A percentile compares a stretch with the other conserved stretches of the same genome.
Evolutionary conservation across 2,888 invertebrate species (phyloP).

Genomic region (Tenthredo mesomela): DNA sequence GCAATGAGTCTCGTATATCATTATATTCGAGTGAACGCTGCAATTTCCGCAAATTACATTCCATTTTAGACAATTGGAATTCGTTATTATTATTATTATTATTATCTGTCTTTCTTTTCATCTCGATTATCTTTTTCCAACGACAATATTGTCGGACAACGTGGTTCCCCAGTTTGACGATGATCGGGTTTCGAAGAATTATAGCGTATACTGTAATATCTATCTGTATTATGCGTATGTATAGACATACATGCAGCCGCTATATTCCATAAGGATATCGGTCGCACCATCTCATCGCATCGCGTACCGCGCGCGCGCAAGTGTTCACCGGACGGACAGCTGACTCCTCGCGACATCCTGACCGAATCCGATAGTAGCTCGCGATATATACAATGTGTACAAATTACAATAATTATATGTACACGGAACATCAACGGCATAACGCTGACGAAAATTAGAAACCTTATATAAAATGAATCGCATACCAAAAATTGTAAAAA

Average conservation of each 20-base stretch:
- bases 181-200: background rate
- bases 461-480: too few relatives aligned
- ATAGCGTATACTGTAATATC: background rate
- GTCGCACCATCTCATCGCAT: background rate
- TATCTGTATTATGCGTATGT: background rate
- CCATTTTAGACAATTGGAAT: background rate
- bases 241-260: background rate
- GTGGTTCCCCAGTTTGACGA: background rate
- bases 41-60: background rate
- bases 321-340: background rate
- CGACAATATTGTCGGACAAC: background rate
- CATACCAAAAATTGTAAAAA: too few relatives aligned
- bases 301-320: background rate
- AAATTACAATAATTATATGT: background rate
- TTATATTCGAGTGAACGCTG: background rate
- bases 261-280: background rate
- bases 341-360: conserved; percentile 28
- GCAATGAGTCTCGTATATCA: background rate
- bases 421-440: background rate
- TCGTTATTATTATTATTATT: too few relatives aligned
- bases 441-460: background rate
- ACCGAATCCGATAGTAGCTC: conserved; percentile 10
- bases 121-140: background rate
- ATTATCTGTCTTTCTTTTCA: too few relatives aligned
- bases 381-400: background rate